Conservation (phyloP, 2,888 invertebrate genomes). For the Podabrus alpinus region DNA sequence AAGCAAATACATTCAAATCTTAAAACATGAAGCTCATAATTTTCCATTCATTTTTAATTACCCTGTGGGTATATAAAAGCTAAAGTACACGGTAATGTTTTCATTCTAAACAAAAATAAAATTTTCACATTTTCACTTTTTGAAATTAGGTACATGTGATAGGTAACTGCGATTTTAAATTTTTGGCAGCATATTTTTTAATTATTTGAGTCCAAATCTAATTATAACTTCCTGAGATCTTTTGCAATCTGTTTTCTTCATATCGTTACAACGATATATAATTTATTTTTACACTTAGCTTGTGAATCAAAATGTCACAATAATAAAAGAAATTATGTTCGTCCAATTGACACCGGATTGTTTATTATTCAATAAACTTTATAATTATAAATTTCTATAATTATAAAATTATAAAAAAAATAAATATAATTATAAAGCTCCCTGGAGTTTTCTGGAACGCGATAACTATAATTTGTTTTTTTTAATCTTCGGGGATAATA, state of each 20-base stretch:
- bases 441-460: not conserved
- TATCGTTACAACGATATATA: not conserved
- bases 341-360: not conserved
- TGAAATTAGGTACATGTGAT: not conserved
- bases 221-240: not conserved
- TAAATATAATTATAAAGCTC: not conserved
- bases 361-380: not conserved
- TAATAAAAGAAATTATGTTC: not conserved
- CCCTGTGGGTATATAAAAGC: not conserved
- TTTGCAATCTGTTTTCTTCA: not conserved
- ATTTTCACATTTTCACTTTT: not conserved
- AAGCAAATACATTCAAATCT: not conserved
- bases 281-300: not conserved
- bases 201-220: not conserved
- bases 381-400: too few relatives aligned
- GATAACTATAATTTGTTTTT: not conserved
- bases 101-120: not conserved
- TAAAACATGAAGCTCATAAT: not conserved
- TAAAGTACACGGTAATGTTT: not conserved
- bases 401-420: too few relatives aligned
- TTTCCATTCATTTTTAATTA: not conserved
- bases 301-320: not conserved
- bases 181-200: not conserved
- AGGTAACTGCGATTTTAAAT: not conserved
- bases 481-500: too few relatives aligned